Conservation (phyloP, 2,888 invertebrate species). For the Kuschelorhynchus macadamiae region DNA sequence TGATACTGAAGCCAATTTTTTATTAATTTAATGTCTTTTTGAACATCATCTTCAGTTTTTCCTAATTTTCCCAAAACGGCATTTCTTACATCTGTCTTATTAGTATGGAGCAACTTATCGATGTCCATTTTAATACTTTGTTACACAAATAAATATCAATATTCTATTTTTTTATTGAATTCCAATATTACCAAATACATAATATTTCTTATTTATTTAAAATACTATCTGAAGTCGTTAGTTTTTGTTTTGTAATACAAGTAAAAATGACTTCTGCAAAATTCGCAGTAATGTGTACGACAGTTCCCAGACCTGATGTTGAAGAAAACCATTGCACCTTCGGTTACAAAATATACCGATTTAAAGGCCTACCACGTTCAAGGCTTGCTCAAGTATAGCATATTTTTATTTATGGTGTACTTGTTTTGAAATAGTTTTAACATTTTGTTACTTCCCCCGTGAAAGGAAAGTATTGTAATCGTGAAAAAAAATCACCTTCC, state of each 20-base stretch:
- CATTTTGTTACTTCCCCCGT: no score
- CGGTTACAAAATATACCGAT: slow-evolving; percentile 1
- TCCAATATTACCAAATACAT: neutral
- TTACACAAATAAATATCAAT: neutral
- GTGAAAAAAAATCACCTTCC: no score
- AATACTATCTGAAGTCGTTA: no score
- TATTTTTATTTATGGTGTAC: neutral
- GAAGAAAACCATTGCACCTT: slow-evolving; percentile 6
- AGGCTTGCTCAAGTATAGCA: slow-evolving; percentile 1
- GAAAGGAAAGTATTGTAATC: no score
- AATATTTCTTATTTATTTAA: neutral
- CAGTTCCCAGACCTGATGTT: neutral
- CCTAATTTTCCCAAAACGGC: slow-evolving; percentile 37
- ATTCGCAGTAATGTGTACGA: neutral
- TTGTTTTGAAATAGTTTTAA: no score
- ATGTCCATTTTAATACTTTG: slow-evolving; percentile 37
- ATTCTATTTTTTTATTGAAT: no score
- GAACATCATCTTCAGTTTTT: slow-evolving; percentile 47
- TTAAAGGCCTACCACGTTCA: slow-evolving; percentile 7
- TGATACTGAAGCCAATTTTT: slow-evolving; percentile 58
- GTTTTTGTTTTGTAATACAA: neutral
- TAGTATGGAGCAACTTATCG: slow-evolving; percentile 33
- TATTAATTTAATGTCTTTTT: slow-evolving; percentile 54
- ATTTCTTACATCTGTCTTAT: slow-evolving; percentile 32
- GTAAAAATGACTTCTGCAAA: neutral